Conservation (phyloP, 2,888 invertebrate species). For the Idaea biselata region DNA sequence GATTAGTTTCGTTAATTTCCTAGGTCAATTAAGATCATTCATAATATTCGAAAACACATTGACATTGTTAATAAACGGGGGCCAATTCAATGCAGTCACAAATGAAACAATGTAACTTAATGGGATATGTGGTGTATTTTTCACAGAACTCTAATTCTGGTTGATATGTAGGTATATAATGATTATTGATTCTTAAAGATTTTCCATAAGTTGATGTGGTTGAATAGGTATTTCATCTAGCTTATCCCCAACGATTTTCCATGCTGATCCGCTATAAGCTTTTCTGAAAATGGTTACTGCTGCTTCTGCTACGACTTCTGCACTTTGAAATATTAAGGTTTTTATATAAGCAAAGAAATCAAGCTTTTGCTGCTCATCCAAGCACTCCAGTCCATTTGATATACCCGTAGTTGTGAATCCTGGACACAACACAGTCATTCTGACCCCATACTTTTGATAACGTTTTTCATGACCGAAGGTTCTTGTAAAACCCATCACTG, state of each 20-base stretch:
- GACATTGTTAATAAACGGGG: too few species aligned
- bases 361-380: background rate
- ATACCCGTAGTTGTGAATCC: constrained; percentile 51
- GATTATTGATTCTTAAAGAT: background rate
- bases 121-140: too few species aligned
- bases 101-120: too few species aligned
- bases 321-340: background rate
- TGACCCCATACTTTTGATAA: constrained; percentile 61
- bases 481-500: constrained; percentile 68
- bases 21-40: too few species aligned
- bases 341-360: background rate
- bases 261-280: background rate
- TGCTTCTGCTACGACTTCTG: background rate
- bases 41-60: too few species aligned
- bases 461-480: constrained; percentile 61
- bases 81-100: too few species aligned
- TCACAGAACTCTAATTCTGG: too few species aligned
- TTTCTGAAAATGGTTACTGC: background rate
- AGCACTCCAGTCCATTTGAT: background rate
- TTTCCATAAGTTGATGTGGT: background rate
- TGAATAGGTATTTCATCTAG: background rate
- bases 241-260: background rate
- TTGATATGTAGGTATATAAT: background rate
- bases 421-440: constrained; percentile 70
- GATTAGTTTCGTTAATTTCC: too few species aligned